Percentiles rank a stretch among this genome's conserved stretches.
phyloP scores from a whole-genome alignment of 2,113 vertebrate genomes.

The Proteles cristata region DNA sequence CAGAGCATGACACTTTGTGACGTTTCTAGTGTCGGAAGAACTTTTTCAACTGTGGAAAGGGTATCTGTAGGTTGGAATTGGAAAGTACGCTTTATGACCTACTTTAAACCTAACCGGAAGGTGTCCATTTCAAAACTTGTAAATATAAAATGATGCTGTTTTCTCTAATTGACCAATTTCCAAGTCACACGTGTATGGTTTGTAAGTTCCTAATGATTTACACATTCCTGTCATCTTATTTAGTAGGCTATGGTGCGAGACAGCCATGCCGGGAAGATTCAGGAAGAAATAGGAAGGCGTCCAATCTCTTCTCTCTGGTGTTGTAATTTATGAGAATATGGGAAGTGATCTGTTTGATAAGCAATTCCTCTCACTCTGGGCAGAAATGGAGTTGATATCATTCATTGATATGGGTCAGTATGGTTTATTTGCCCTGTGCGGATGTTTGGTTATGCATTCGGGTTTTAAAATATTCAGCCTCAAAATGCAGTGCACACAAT shows the following conservation, averaged over 20 bases:
- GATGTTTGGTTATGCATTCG: background rate
- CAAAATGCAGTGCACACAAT: background rate
- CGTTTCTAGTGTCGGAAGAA: slow-evolving; percentile 28
- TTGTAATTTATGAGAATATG: background rate
- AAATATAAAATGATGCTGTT: background rate
- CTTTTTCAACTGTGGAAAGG: slow-evolving; percentile 46
- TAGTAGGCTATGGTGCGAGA: background rate
- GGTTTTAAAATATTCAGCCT: slow-evolving; percentile 8
- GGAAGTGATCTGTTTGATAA: background rate
- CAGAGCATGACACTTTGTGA: background rate
- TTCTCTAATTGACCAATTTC: background rate
- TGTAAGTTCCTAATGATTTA: background rate
- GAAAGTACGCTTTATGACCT: slow-evolving; percentile 57
- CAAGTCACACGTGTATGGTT: background rate
- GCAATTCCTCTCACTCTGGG: background rate
- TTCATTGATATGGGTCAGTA: background rate
- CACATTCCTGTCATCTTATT: background rate
- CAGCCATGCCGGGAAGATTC: rapidly evolving
- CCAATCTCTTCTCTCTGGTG: rapidly evolving
- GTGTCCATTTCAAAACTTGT: background rate
- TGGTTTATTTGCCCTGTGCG: rapidly evolving
- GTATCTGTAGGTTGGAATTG: slow-evolving; percentile 42
- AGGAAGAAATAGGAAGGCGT: background rate
- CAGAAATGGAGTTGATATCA: background rate
- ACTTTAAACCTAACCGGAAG: slow-evolving; percentile 1